Percentiles rank a stretch among this genome's conserved stretches.
These are phyloP conservation scores for Norana najaformis DNA, from an alignment of 2,888 invertebrate genomes.

Conservation along the genomic window DNA sequence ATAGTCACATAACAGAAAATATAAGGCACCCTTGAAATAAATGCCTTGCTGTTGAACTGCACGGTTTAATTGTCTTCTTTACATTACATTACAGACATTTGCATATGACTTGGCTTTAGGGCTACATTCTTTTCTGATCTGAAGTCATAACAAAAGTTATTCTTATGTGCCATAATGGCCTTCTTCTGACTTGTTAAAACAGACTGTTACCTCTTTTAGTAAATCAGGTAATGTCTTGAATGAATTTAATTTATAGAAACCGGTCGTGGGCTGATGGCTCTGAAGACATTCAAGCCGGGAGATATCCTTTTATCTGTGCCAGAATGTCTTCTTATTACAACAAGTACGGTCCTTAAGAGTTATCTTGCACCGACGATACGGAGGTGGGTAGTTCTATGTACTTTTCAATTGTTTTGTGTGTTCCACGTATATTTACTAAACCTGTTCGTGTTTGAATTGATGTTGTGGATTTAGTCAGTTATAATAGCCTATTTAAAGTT, in stretches of 20 bases:
- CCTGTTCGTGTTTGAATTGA: too few relatives aligned
- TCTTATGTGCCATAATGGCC: not conserved
- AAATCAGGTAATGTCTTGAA: not conserved
- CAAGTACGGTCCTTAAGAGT: slow-evolving; percentile 50
- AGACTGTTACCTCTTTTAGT: not conserved
- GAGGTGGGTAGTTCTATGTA: slow-evolving; percentile 45
- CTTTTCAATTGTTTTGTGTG: not conserved
- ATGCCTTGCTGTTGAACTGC: too few relatives aligned
- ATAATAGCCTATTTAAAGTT: not conserved
- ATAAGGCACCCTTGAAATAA: too few relatives aligned
- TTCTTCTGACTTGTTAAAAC: not conserved
- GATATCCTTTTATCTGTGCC: slow-evolving; percentile 69
- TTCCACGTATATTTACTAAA: not conserved
- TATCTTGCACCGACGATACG: slow-evolving; percentile 48
- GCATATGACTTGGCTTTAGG: not conserved
- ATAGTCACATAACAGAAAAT: too few relatives aligned
- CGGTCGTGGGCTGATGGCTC: slow-evolving; percentile 38
- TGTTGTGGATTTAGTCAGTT: not conserved
- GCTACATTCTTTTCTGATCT: not conserved
- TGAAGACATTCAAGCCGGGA: slow-evolving; percentile 65
- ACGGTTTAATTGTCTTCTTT: too few relatives aligned
- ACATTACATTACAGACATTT: too few relatives aligned
- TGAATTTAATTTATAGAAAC: slow-evolving; percentile 33
- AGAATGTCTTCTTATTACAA: slow-evolving; percentile 65
- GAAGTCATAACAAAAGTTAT: not conserved